These are phyloP conservation scores for Drosophila littoralis DNA, from an alignment of 1,140 invertebrate species.

Conservation along the genomic window DNA sequence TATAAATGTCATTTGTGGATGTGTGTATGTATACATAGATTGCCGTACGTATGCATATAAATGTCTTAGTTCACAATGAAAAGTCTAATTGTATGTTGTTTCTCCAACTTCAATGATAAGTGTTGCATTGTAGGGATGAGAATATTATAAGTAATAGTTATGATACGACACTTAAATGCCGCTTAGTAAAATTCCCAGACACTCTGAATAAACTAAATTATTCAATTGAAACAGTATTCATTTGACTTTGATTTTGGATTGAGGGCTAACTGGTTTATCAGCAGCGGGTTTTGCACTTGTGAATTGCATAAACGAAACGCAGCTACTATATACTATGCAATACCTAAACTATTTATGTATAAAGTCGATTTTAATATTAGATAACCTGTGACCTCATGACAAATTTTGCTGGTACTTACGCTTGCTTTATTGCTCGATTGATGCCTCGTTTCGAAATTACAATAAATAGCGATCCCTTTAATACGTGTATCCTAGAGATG, in stretches of 20 bases:
- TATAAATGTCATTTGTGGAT: neutral
- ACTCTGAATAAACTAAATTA: constrained; percentile 80
- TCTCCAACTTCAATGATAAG: constrained; percentile 32
- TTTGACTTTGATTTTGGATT: constrained; percentile 21
- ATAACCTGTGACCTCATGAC: constrained; percentile 14
- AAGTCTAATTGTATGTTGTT: constrained; percentile 58
- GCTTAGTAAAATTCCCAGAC: constrained; percentile 48
- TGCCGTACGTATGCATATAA: constrained; percentile 14
- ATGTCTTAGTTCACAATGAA: constrained; percentile 36
- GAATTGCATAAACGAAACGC: neutral
- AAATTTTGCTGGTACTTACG: too few relatives aligned
- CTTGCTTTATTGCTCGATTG: too few relatives aligned
- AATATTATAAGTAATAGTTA: constrained; percentile 62
- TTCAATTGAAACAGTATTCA: constrained; percentile 50
- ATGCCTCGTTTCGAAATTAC: too few relatives aligned
- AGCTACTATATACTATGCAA: constrained; percentile 1
- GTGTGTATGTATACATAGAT: constrained; percentile 3
- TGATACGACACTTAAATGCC: constrained; percentile 52
- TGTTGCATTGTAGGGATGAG: constrained; percentile 39
- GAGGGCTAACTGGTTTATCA: constrained; percentile 9
- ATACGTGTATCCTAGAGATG: too few relatives aligned
- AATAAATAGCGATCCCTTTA: too few relatives aligned
- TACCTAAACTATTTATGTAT: neutral
- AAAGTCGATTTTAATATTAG: neutral
- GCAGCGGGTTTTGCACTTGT: constrained; percentile 3